These are phyloP conservation scores for Branchinecta sandiegonensis DNA, from an alignment of 2,888 invertebrate species.

Conservation along the genomic window DNA sequence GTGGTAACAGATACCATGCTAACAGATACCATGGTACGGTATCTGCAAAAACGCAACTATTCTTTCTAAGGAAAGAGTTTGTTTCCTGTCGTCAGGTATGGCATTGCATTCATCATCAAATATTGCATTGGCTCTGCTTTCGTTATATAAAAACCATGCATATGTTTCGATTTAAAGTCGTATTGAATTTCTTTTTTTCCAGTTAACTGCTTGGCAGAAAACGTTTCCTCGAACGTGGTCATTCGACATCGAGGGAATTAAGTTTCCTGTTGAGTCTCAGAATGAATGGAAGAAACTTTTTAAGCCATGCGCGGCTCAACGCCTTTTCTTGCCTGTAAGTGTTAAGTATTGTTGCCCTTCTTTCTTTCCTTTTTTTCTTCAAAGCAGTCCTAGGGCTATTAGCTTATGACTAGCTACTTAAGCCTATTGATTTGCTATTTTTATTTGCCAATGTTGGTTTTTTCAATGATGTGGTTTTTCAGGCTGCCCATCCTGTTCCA, in stretches of 20 bases:
- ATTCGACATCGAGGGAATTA: neutral
- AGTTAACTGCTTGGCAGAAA: neutral
- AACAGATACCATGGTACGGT: too few species aligned
- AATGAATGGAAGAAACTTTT: constrained; percentile 75
- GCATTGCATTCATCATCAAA: too few species aligned
- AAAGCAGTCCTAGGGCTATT: neutral
- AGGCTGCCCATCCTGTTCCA: too few species aligned
- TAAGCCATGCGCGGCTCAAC: constrained; percentile 84
- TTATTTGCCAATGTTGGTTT: too few species aligned
- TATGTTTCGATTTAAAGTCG: too few species aligned
- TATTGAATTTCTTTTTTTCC: neutral
- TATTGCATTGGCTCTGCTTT: too few species aligned
- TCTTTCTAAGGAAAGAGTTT: too few species aligned
- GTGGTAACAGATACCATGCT: too few species aligned
- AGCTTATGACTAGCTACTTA: neutral
- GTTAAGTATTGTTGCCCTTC: constrained; percentile 12
- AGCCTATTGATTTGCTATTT: neutral
- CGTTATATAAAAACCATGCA: too few species aligned
- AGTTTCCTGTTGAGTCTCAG: neutral
- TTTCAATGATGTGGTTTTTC: too few species aligned
- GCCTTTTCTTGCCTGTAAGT: constrained; percentile 80
- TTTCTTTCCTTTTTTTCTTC: neutral
- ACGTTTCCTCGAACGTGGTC: neutral
- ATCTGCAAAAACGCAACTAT: too few species aligned
- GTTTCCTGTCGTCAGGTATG: too few species aligned